Base-by-base conservation (phyloP, 2,113 vertebrate species). In the Gnathonemus longibarbis region DNA sequence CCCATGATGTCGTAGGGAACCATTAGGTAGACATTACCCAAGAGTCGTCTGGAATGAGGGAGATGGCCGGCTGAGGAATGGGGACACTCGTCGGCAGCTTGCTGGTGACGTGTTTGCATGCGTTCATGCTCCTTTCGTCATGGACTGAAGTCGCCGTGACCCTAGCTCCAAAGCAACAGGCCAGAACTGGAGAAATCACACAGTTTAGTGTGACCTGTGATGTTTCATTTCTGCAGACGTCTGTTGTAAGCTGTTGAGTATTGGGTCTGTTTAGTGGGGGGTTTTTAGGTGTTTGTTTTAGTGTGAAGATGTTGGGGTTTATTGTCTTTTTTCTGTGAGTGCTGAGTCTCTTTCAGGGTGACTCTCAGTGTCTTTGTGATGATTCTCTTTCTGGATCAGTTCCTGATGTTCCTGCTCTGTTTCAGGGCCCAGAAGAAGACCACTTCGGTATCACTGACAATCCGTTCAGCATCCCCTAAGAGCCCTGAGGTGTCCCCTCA, bases 401-500 rank as follows among this genome's bases (percentile, higher is more conserved):
- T 58, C 77, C 24, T 17, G 91, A 49, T 53, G 11, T 84, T 27
- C 1, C 42, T 42, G 58, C 11, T 89, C 90, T 93, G 90, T 93
- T 92, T 88, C 92, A 99, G 98, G 92, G 95, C 95, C 84, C 98
- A 99, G 91, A 99, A 98, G 96, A 99, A 99, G 96, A 98, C 95
- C 1, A 97, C 97, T 17, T 99, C 98, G 0, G 96, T 99, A 94
- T 99, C 98, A 85, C 94, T 99, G 92, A 99, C 98, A 4, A 99
- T 99, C 93, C 98, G 97, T 88, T 96, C 98, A 0, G 95, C 97
- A 17, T 96, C 97, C 31, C 97, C 98, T 19, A 98, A 97, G 94
- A 96, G 95, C 89, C 11, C 93, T 0, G 95, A 96, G 42, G 91
- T 91, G 52, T 92, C 91, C 5, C 96, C 97, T 87, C 96, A 96